Conservation (phyloP, 1,140 invertebrate genomes). For the Bombus balteatus region DNA sequence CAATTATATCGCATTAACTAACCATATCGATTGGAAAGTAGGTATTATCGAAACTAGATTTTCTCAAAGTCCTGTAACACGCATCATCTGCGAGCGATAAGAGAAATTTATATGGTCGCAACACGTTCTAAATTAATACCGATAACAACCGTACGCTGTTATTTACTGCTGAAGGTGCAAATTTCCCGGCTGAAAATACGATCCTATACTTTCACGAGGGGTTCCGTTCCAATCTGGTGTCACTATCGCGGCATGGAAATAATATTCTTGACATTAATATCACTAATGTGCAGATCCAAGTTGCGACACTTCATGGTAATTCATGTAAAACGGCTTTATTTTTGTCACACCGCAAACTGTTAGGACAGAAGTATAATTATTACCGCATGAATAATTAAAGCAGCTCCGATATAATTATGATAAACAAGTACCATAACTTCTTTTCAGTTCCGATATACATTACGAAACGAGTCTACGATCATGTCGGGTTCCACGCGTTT, state of each 20-base stretch:
- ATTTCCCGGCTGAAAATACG: conserved; percentile 9
- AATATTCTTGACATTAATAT: conserved; percentile 29
- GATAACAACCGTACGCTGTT: background rate
- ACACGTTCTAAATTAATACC: background rate
- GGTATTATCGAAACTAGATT: background rate
- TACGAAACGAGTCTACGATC: conserved; percentile 6
- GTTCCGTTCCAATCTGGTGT: conserved; percentile 8
- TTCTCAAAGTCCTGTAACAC: background rate
- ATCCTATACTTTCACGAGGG: background rate
- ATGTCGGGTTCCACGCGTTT: background rate
- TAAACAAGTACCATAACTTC: conserved; percentile 46
- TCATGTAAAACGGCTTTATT: conserved; percentile 43
- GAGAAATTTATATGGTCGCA: background rate
- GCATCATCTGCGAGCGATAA: background rate
- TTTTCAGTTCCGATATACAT: conserved; percentile 30
- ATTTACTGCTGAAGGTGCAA: background rate
- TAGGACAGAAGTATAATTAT: conserved; percentile 38
- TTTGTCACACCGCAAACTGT: conserved; percentile 29
- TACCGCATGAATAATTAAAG: conserved; percentile 48
- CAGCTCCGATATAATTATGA: conserved; percentile 27
- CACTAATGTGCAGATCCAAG: conserved; percentile 19
- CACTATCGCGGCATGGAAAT: background rate
- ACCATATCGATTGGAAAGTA: background rate
- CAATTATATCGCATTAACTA: too few relatives aligned
- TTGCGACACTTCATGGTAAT: conserved; percentile 46